These are phyloP conservation scores for Zaprionus tsacasi DNA, from an alignment of 1,140 invertebrate genomes.

Conservation along the genomic window DNA sequence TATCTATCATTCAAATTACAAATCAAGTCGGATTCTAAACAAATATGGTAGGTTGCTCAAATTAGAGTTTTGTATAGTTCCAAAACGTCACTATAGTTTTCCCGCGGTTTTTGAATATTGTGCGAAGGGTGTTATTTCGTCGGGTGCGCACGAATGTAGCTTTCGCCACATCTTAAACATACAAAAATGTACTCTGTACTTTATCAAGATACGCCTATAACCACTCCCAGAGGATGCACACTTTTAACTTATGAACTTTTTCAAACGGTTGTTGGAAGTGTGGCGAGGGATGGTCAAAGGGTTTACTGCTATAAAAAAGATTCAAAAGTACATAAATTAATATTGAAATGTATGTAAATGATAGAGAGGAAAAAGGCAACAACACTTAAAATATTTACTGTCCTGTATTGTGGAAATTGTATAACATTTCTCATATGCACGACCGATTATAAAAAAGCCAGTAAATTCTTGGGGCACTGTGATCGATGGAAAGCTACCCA, in stretches of 20 bases:
- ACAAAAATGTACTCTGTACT: background rate
- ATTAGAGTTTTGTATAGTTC: no score
- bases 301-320: constrained; percentile 18
- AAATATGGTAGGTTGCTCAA: no score
- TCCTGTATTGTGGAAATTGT: constrained; percentile 68
- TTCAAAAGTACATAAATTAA: constrained; percentile 76
- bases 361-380: constrained; percentile 49
- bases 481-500: background rate
- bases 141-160: no score
- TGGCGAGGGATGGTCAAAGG: background rate
- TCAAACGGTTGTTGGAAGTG: constrained; percentile 20
- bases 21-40: no score
- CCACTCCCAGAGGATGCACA: constrained; percentile 12
- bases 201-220: constrained; percentile 1
- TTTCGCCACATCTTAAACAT: no score
- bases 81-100: no score
- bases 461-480: background rate
- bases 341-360: constrained; percentile 78
- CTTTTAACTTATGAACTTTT: constrained; percentile 72
- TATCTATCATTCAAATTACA: no score
- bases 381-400: constrained; percentile 78
- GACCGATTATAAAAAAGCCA: constrained; percentile 2
- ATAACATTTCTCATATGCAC: constrained; percentile 62
- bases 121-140: no score
- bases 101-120: no score